These are phyloP conservation scores for Macaca fascicularis DNA, from an alignment of 2,113 vertebrate species.

Conservation along the genomic window DNA sequence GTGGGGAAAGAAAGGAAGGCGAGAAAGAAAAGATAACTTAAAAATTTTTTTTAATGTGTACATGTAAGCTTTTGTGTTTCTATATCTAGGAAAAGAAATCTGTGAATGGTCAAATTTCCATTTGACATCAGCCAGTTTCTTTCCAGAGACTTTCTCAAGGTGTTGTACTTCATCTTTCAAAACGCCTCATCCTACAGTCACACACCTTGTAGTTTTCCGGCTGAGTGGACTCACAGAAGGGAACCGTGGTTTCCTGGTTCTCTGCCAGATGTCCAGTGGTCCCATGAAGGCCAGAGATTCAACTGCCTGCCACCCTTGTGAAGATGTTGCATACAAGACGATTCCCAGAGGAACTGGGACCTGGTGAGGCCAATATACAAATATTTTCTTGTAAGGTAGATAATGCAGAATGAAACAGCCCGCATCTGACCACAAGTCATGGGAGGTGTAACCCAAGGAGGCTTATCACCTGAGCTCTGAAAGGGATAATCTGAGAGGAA, in stretches of 20 bases:
- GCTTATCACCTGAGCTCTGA: not conserved
- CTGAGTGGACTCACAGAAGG: not conserved
- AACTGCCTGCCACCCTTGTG: not conserved
- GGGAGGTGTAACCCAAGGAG: constrained; percentile 50
- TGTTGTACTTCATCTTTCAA: not conserved
- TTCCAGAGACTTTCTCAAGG: not conserved
- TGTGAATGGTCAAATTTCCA: not conserved
- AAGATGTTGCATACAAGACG: not conserved
- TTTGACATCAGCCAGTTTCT: not conserved
- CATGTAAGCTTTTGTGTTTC: not conserved
- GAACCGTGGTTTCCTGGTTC: not conserved
- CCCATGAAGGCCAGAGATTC: not conserved
- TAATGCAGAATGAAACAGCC: not conserved
- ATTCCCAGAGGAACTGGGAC: constrained; percentile 3
- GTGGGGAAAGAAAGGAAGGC: not conserved
- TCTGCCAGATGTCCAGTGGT: not conserved
- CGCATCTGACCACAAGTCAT: constrained; percentile 31
- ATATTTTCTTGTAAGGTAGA: constrained; percentile 26
- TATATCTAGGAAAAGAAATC: not conserved
- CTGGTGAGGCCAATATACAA: not conserved
- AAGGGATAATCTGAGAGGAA: not conserved
- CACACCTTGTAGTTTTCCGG: not conserved
- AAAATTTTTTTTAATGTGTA: not conserved
- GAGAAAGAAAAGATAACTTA: not conserved
- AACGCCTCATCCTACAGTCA: not conserved